Percentiles rank a stretch among this genome's conserved stretches.
Conservation (phyloP, 2,797 vertebrate genomes). For the Lacerta bilineata region DNA sequence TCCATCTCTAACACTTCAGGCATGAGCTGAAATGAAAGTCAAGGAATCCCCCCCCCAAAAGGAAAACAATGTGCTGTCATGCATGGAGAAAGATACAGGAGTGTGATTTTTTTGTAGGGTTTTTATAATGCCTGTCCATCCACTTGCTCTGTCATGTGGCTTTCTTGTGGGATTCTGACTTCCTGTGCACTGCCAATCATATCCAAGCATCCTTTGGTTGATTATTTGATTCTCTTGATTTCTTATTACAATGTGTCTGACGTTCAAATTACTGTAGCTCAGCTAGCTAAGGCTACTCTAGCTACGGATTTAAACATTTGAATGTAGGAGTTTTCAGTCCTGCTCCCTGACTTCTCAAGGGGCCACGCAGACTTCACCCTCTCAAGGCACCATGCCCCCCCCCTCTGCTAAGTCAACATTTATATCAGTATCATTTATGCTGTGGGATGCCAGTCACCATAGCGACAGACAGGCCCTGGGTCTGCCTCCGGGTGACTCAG, state of each 20-base stretch:
- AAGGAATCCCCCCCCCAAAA: background rate
- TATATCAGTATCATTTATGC: background rate
- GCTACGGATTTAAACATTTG: background rate
- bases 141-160: background rate
- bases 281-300: background rate
- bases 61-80: background rate
- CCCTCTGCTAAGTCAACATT: background rate
- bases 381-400: too few species aligned
- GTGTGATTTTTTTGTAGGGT: background rate
- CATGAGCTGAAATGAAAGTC: background rate
- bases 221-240: constrained; percentile 1
- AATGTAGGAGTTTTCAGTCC: background rate
- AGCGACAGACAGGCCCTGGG: too few species aligned
- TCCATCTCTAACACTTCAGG: background rate
- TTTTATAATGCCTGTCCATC: background rate
- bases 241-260: background rate
- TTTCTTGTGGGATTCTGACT: background rate
- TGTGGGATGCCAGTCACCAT: background rate
- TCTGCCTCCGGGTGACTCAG: too few species aligned
- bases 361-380: background rate
- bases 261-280: background rate
- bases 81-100: background rate
- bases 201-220: background rate
- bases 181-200: background rate
- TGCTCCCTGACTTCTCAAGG: background rate